These are phyloP conservation scores for Hoplodrina blanda DNA, from an alignment of 2,888 invertebrate genomes.

Conservation along the genomic window DNA sequence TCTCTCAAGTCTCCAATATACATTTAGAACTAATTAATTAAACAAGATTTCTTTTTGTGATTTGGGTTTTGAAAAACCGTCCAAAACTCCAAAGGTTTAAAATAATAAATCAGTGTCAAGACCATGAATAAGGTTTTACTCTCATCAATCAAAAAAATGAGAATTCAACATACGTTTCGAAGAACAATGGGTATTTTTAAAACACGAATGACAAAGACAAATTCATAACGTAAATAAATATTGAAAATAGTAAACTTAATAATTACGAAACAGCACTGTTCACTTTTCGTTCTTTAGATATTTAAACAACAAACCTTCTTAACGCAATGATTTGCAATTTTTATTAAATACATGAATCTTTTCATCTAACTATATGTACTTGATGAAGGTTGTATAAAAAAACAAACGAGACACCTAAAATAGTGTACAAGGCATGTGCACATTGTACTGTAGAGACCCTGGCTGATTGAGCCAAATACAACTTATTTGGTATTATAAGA, in stretches of 20 bases:
- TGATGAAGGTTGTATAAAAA: background rate
- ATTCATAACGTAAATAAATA: slow-evolving; percentile 8
- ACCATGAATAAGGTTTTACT: background rate
- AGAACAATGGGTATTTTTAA: slow-evolving; percentile 15
- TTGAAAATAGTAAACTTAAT: background rate
- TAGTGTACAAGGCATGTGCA: background rate
- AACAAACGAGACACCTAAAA: background rate
- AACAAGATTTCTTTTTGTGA: no score
- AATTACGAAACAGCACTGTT: background rate
- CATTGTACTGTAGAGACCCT: no score
- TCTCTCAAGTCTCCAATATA: no score
- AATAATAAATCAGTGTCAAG: background rate
- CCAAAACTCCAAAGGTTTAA: no score
- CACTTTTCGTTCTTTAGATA: background rate
- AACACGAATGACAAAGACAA: background rate
- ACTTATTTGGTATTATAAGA: no score
- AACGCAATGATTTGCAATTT: background rate
- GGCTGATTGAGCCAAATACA: no score
- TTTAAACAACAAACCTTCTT: background rate
- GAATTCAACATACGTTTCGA: background rate
- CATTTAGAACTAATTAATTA: no score
- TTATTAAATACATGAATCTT: background rate
- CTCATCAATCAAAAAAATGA: background rate
- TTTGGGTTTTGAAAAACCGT: no score
- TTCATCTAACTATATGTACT: slow-evolving; percentile 1